Base-by-base conservation (phyloP, 2,888 invertebrate genomes). In the Ametastegia equiseti region DNA sequence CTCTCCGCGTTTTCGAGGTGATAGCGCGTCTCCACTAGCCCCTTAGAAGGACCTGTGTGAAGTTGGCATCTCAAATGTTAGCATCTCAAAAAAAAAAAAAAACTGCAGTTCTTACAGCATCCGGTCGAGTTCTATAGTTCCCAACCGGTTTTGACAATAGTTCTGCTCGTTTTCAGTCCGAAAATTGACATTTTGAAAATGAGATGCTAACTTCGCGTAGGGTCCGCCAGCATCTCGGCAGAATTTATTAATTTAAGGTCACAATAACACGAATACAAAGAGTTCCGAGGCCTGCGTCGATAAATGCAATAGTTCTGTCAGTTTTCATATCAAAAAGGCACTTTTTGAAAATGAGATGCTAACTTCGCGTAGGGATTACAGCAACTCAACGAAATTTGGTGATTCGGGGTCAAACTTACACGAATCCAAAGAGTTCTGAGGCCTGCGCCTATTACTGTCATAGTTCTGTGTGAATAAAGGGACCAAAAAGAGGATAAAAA, bases 191-290 rank as follows among this genome's bases (percentile, higher is more conserved):
- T 60, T 60, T 27, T 11, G 27, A 15, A 60, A 60, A 60, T 60
- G 60, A 60, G 60, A 60, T 60, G 60, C 60, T 27, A 27, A 60
- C 11, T 60, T 60, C 60, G 60, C 60, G 60, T 60, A 30, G 60
- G 27, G 27, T 60, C 60, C 27, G 9, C 6, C 27, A 60, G 60
- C 60, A 60, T 60, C 60, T 60, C 60, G 27, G 27, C 60, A 11
- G 7, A 30, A 60, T 27, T 27, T 60, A 1, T 1, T 9, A 30
- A 60, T 60, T 27, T 60, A 11, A 60, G 27, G n/a, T n/a, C n/a
- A n/a, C n/a, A n/a, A n/a, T n/a, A n/a, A n/a, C n/a, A n/a, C n/a
- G n/a, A n/a, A n/a, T n/a, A n/a, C n/a, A n/a, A 60, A 60, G 30
- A 60, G 60, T 60, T 60, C 60, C 27, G 6, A 27, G 11, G 11